A percentile compares a stretch with the other conserved stretches of the same genome.
These are phyloP conservation scores for Ophraella communa DNA, from an alignment of 2,888 invertebrate genomes.

Conservation along the genomic window DNA sequence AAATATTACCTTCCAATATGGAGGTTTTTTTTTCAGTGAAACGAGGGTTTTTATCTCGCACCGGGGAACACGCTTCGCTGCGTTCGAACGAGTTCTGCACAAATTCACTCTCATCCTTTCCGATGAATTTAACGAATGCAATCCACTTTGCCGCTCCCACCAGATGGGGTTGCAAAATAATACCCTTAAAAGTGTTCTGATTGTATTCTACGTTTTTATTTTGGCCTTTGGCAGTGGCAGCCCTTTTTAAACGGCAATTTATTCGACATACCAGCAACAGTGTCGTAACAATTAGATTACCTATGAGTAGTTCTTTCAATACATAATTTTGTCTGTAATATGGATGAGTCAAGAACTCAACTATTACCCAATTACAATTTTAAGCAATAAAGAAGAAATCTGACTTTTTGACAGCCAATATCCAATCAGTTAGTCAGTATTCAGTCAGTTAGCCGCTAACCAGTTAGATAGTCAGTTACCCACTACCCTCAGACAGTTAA, in stretches of 20 bases:
- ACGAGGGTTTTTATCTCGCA: conserved; percentile 23
- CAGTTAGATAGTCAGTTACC: no score
- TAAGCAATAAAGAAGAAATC: no score
- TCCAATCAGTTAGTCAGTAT: no score
- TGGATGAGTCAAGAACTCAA: no score
- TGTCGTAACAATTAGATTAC: neutral
- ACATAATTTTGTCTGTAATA: no score
- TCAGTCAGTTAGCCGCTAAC: no score
- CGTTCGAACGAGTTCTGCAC: conserved; percentile 31
- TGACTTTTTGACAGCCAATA: no score
- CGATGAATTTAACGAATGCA: conserved; percentile 38
- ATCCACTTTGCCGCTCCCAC: conserved; percentile 31
- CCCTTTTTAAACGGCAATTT: neutral
- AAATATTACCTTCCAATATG: conserved; percentile 11
- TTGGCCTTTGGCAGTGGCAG: neutral
- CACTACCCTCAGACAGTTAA: no score
- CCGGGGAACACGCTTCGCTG: conserved; percentile 25
- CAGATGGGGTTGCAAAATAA: conserved; percentile 30
- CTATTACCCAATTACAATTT: no score
- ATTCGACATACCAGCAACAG: neutral
- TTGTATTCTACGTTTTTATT: conserved; percentile 33
- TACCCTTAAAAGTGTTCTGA: conserved; percentile 31
- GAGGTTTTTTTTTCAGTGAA: neutral
- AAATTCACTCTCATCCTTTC: conserved; percentile 34
- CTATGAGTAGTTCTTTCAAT: no score